Evolutionary conservation across 1,140 invertebrate species (phyloP).

Genomic region (Ceratoteleas bidentatus): DNA sequence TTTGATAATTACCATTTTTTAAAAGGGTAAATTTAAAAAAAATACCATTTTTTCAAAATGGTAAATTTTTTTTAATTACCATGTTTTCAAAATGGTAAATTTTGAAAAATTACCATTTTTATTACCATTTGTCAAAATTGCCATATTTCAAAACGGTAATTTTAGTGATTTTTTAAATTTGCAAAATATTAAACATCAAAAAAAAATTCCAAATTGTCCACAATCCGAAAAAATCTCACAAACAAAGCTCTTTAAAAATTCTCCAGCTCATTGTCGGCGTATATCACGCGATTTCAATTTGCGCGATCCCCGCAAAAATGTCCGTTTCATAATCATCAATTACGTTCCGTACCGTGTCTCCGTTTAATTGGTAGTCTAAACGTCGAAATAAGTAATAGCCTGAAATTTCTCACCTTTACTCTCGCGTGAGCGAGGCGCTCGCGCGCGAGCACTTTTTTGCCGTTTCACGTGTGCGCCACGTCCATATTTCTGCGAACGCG

Average conservation of each 20-base stretch:
- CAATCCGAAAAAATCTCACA: neutral
- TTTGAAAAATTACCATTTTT: too few species aligned
- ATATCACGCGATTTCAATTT: slow-evolving; percentile 40
- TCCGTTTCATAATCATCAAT: slow-evolving; percentile 41
- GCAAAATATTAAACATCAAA: too few species aligned
- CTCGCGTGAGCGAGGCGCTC: slow-evolving; percentile 46
- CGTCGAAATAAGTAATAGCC: slow-evolving; percentile 57
- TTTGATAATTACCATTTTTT: too few species aligned
- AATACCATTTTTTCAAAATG: too few species aligned
- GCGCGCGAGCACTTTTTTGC: slow-evolving; percentile 28
- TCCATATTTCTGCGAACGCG: slow-evolving; percentile 54
- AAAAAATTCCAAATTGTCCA: neutral
- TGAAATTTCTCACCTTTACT: slow-evolving; percentile 70
- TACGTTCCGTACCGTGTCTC: slow-evolving; percentile 51
- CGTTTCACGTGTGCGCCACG: slow-evolving; percentile 32
- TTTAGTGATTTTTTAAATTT: too few species aligned
- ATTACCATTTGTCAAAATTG: too few species aligned
- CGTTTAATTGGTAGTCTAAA: slow-evolving; percentile 72
- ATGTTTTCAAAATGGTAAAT: too few species aligned
- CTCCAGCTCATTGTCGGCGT: neutral
- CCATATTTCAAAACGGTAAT: too few species aligned
- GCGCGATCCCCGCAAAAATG: slow-evolving; percentile 23
- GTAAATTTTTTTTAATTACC: too few species aligned
- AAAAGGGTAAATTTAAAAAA: too few species aligned
- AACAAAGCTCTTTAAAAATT: neutral